Evolutionary conservation across 2,797 vertebrate genomes (phyloP).

Genomic region (Psittacula echo): DNA sequence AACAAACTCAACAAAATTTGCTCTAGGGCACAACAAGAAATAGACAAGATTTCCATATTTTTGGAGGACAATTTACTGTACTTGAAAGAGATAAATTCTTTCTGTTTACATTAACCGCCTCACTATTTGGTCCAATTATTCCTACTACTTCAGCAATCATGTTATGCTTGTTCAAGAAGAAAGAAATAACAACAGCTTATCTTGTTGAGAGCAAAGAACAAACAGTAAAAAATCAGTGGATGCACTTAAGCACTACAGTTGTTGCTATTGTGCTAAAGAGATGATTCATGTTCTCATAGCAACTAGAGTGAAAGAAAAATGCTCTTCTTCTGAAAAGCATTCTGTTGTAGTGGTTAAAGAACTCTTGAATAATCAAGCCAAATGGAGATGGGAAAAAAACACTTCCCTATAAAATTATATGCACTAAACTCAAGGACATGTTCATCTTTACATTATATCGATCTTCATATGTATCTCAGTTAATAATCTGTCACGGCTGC

Average conservation of each 20-base stretch:
- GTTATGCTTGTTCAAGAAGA: constrained; percentile 83
- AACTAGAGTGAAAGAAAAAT: constrained; percentile 70
- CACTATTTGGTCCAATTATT: constrained; percentile 84
- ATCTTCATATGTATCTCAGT: neutral
- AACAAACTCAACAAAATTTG: constrained; percentile 81
- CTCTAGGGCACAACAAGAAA: constrained; percentile 79
- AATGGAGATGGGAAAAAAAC: constrained; percentile 66
- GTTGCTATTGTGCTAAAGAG: constrained; percentile 81
- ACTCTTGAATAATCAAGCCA: constrained; percentile 77
- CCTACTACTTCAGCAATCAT: constrained; percentile 82
- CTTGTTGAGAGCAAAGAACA: constrained; percentile 81
- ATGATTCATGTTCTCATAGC: constrained; percentile 84
- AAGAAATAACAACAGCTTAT: constrained; percentile 85
- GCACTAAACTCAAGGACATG: constrained; percentile 56
- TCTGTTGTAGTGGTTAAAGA: constrained; percentile 77
- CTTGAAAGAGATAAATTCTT: constrained; percentile 79
- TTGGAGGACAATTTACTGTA: constrained; percentile 77
- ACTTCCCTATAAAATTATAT: constrained; percentile 51
- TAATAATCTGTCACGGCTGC: constrained; percentile 39
- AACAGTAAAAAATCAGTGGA: constrained; percentile 83
- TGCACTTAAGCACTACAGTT: constrained; percentile 78
- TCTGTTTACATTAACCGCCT: constrained; percentile 80
- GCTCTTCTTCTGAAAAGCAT: constrained; percentile 75
- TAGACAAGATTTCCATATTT: constrained; percentile 74
- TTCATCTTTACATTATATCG: constrained; percentile 27